Base-by-base conservation (phyloP, 1,140 invertebrate genomes). In the Wasmannia auropunctata region DNA sequence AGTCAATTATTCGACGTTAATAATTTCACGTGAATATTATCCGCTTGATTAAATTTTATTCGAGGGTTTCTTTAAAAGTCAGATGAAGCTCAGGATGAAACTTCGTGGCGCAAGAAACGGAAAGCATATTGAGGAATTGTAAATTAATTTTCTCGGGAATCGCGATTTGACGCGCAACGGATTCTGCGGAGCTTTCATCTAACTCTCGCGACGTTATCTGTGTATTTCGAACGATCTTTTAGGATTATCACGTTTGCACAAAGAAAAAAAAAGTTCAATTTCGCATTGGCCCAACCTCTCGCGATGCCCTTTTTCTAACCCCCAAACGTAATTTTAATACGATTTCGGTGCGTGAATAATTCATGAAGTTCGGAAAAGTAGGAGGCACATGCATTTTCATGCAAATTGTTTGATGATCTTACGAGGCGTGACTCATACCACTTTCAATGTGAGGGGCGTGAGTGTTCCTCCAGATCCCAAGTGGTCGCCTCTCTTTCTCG, bases 381-480 rank as follows among this genome's bases (percentile, higher is more conserved):
- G 76, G 58, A 81, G 85, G 69, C 76, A 56, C 77, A 74, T 70
- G 56, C 65, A 87, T 88, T 84, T 84, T 87, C 87, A 88, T 88
- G 87, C 76, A 88, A 88, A 88, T 88, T 87, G 77, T 87, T 87
- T 87, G 86, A 88, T 86, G 86, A 88, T 65, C 86, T 74, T 86
- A 46, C 28, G 85, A 79, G 62, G 37, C 86, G 86, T 46, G 72
- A 51, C 22, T 70, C 54, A 72, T 76, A 76, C 60, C 46, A 69
- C 80, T 88, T 74, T 87, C 51, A 25, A 69, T 77, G 79, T 19
- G 54, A 58, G 51, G 56, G 62, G 62, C 49, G 77, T 69, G 87
- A 81, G 63, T 80, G 54, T 70, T 67, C 65, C 40, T 62, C 69
- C 43, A 63, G 84, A 87, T 34, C 56, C 54, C 31, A 65, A 49